phyloP scores from a whole-genome alignment of 2,797 vertebrate species.

The Eupleurogrammus muticus region DNA sequence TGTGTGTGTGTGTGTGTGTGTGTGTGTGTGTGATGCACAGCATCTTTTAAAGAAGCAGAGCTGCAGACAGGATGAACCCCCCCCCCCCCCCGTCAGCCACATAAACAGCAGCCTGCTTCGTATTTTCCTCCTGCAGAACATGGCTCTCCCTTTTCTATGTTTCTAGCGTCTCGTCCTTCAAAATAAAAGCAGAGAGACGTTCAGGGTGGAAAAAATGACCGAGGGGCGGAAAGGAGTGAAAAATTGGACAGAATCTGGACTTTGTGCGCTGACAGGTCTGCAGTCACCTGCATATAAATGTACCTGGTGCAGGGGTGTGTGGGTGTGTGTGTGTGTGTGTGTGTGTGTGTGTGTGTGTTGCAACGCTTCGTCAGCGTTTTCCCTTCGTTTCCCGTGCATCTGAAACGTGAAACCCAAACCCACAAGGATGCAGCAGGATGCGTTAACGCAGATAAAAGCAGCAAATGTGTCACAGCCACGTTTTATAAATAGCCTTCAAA shows the following conservation, averaged over 20 bases:
- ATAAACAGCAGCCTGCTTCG: slow-evolving; percentile 36
- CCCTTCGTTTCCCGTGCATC: no score
- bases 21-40: slow-evolving; percentile 36
- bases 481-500: slow-evolving; percentile 49
- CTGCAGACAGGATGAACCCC: slow-evolving; percentile 43
- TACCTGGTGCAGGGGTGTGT: no score
- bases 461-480: background rate
- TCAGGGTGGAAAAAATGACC: no score
- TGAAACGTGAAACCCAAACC: no score
- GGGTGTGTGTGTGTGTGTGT: no score
- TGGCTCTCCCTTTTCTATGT: background rate
- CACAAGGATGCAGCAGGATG: background rate
- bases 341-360: no score
- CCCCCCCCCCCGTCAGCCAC: slow-evolving; percentile 51
- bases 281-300: slow-evolving; percentile 78
- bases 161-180: background rate
- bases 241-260: slow-evolving; percentile 33
- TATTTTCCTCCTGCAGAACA: slow-evolving; percentile 25
- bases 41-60: slow-evolving; percentile 39
- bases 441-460: background rate
- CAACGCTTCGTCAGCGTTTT: slow-evolving; percentile 32
- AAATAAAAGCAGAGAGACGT: slow-evolving; percentile 19
- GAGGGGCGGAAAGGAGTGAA: slow-evolving; percentile 6
- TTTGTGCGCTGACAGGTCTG: slow-evolving; percentile 58
- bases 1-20: slow-evolving; percentile 1